Conservation (phyloP, 2,888 invertebrate species). For the Erebia ligea region DNA sequence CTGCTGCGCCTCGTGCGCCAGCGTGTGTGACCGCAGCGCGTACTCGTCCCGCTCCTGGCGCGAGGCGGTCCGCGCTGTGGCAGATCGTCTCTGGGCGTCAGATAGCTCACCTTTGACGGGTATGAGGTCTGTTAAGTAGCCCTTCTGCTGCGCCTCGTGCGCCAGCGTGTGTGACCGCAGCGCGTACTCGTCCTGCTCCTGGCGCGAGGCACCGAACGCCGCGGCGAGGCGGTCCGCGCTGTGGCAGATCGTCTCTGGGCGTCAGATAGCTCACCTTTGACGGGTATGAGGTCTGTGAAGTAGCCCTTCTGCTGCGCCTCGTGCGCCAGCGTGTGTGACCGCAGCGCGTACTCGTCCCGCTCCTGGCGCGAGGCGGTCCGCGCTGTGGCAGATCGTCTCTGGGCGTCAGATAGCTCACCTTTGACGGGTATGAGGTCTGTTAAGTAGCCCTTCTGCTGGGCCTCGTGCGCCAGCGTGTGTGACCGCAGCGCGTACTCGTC, state of each 20-base stretch:
- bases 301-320: constrained; percentile 94
- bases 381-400: constrained; percentile 99
- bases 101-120: constrained; percentile 88
- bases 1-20: constrained; percentile 93
- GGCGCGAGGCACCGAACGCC: constrained; percentile 92
- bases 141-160: constrained; percentile 92
- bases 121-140: constrained; percentile 93
- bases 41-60: constrained; percentile 98
- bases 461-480: constrained; percentile 93
- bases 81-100: constrained; percentile 94
- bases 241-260: constrained; percentile 97
- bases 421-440: constrained; percentile 95
- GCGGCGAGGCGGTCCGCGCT: constrained; percentile 98
- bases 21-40: constrained; percentile 94
- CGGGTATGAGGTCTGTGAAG: constrained; percentile 94
- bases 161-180: constrained; percentile 95
- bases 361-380: constrained; percentile 97
- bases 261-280: constrained; percentile 84
- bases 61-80: constrained; percentile 97
- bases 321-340: constrained; percentile 95
- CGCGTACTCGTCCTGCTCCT: constrained; percentile 98
- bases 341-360: constrained; percentile 97
- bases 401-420: constrained; percentile 65
- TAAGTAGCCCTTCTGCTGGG: constrained; percentile 93
- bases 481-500: constrained; percentile 97